A percentile compares a stretch with the other conserved stretches of the same genome.
phyloP scores from a whole-genome alignment of 2,113 vertebrate species.

The Setophaga kirtlandii region DNA sequence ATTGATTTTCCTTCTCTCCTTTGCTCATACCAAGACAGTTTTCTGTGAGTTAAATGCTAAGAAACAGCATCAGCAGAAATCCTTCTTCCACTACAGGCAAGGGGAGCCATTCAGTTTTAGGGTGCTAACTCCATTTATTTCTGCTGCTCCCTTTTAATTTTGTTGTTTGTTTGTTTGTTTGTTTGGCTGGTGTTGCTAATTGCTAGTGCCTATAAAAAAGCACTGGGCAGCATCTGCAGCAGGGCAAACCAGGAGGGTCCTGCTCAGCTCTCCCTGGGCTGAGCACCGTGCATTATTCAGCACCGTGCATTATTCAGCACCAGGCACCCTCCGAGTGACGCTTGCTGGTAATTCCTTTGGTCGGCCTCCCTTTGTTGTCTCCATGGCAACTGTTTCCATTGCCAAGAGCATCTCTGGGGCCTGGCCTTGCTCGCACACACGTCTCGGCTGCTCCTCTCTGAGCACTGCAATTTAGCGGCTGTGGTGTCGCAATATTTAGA shows the following conservation, averaged over 20 bases:
- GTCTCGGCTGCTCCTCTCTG: slow-evolving; percentile 70
- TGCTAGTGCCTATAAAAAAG: not conserved
- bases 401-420: slow-evolving; percentile 81
- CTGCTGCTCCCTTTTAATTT: not conserved
- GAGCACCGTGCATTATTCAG: not conserved
- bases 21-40: not conserved
- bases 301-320: slow-evolving; percentile 50
- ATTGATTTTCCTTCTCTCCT: slow-evolving; percentile 44
- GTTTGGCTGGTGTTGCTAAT: not conserved
- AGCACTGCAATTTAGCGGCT: slow-evolving; percentile 66
- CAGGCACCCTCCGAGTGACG: slow-evolving; percentile 62
- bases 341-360: slow-evolving; percentile 84
- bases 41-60: not conserved
- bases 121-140: not conserved
- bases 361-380: slow-evolving; percentile 76
- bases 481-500: slow-evolving; percentile 10
- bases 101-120: not conserved
- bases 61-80: not conserved
- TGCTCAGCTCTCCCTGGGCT: not conserved
- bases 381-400: slow-evolving; percentile 85
- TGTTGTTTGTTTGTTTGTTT: not conserved
- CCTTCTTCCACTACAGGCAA: not conserved
- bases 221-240: not conserved
- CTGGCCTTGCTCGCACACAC: slow-evolving; percentile 68
- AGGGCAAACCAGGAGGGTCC: not conserved